Conservation (phyloP, 2,888 invertebrate species). For the Callosobruchus maculatus region DNA sequence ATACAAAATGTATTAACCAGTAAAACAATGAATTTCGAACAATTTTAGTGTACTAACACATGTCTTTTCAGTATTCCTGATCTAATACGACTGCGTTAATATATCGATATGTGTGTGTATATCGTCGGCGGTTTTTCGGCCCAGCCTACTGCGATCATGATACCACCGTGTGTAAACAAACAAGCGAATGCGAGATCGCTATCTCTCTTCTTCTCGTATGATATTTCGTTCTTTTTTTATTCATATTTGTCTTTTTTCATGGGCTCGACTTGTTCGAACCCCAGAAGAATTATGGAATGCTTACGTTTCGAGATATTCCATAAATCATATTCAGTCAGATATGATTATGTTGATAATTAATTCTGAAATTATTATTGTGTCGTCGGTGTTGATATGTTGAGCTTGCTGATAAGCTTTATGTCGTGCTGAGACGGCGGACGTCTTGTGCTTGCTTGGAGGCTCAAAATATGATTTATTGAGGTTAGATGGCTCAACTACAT, state of each 20-base stretch:
- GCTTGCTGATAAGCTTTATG: background rate
- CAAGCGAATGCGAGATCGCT: constrained; percentile 42
- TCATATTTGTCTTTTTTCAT: background rate
- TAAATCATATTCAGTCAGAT: background rate
- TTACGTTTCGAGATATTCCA: background rate
- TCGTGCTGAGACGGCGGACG: background rate
- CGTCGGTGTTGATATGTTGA: background rate
- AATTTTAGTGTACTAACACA: no score
- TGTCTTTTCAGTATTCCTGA: background rate
- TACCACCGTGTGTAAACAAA: constrained; percentile 35
- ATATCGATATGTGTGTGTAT: background rate
- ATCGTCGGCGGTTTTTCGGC: constrained; percentile 23
- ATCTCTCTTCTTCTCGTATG: constrained; percentile 20
- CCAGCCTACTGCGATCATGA: constrained; percentile 32
- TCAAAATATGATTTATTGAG: background rate
- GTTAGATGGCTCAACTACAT: background rate
- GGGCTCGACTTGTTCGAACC: background rate
- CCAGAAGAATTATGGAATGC: background rate
- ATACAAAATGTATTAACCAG: no score
- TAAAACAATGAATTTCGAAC: no score
- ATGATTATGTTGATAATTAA: background rate
- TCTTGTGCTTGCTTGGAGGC: background rate
- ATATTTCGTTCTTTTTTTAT: background rate
- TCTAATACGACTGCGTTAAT: background rate
- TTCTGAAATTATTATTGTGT: background rate